A percentile compares a stretch with the other conserved stretches of the same genome.
These are phyloP conservation scores for Trachops cirrhosus DNA, from an alignment of 2,797 vertebrate genomes.

Conservation along the genomic window DNA sequence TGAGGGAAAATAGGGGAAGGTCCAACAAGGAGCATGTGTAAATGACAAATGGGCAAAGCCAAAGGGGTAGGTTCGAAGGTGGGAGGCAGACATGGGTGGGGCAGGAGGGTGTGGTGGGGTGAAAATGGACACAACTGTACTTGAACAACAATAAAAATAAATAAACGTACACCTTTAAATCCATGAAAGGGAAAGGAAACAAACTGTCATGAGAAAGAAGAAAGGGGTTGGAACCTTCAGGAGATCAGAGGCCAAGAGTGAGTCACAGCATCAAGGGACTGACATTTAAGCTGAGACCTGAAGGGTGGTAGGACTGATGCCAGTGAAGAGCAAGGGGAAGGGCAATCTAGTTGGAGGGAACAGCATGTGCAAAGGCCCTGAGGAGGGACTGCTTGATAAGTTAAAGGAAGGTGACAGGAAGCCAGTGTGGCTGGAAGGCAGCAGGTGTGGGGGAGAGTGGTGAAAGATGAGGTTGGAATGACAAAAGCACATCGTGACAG, in stretches of 20 bases:
- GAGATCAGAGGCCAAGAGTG: background rate
- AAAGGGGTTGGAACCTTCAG: background rate
- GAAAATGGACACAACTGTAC: too few species aligned
- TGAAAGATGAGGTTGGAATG: background rate
- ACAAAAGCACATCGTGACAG: accelerated
- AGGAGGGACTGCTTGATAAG: background rate
- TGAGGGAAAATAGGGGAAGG: too few species aligned
- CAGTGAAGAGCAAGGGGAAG: background rate
- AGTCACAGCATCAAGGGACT: background rate
- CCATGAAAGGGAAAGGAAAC: background rate
- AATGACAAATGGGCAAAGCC: too few species aligned
- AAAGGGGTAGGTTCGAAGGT: too few species aligned
- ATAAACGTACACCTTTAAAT: background rate
- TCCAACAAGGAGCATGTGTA: too few species aligned
- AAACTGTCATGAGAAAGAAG: background rate
- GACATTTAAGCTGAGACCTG: background rate
- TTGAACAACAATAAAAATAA: too few species aligned
- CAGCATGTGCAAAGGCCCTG: background rate
- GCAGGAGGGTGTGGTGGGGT: too few species aligned
- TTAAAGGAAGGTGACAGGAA: background rate
- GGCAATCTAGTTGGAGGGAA: background rate
- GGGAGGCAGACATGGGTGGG: too few species aligned
- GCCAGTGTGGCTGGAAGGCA: background rate
- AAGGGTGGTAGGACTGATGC: background rate
- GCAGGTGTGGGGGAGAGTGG: background rate